A percentile compares a stretch with the other conserved stretches of the same genome.
phyloP scores from a whole-genome alignment of 2,888 invertebrate species.

The Julus scanicus region DNA sequence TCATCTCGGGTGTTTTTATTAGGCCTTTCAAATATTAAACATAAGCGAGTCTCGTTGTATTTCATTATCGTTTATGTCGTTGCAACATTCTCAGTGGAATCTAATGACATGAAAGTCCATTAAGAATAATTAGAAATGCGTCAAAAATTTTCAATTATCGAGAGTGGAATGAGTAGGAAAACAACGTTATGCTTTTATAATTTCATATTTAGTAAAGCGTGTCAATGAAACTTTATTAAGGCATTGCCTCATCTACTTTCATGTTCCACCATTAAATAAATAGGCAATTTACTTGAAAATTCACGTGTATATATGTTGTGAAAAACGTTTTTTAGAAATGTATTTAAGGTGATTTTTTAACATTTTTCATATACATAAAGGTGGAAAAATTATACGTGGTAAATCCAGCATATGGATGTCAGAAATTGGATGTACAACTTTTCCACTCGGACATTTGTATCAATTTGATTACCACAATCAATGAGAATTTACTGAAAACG shows the following conservation, averaged over 20 bases:
- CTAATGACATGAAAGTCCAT: neutral
- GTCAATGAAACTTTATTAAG: neutral
- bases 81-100: neutral
- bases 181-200: neutral
- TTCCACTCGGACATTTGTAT: neutral
- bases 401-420: neutral
- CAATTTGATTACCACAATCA: neutral
- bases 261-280: too few species aligned
- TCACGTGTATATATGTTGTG: neutral
- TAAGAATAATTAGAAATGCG: constrained; percentile 29
- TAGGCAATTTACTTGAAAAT: too few species aligned
- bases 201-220: neutral
- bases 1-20: constrained; percentile 8
- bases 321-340: neutral
- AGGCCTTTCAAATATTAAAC: neutral
- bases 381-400: too few species aligned
- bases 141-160: constrained; percentile 38
- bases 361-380: too few species aligned
- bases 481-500: neutral
- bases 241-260: too few species aligned
- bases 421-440: neutral
- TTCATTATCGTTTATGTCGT: neutral
- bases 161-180: constrained; percentile 1
- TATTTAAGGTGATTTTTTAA: neutral
- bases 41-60: neutral